Conservation (phyloP, 2,888 invertebrate species). For the Priapulus caudatus region DNA sequence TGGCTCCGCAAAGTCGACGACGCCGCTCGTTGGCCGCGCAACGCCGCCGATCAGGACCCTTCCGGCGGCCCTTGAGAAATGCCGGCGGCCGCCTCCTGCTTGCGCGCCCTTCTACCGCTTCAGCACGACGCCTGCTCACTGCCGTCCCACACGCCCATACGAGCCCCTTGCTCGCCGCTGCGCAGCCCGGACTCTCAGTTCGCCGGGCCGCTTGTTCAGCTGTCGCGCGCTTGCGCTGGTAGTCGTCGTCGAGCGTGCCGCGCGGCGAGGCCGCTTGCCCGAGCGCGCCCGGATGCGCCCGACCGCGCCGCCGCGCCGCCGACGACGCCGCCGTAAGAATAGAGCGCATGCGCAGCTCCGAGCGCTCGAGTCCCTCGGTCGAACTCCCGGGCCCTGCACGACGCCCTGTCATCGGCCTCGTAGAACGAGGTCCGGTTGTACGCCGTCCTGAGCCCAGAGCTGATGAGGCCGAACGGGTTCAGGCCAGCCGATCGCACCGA, state of each 20-base stretch:
- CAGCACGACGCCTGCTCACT: conserved; percentile 89
- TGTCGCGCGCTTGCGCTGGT: conserved; percentile 86
- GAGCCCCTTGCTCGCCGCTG: conserved; percentile 81
- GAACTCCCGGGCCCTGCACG: conserved; percentile 98
- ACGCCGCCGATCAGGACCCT: conserved; percentile 91
- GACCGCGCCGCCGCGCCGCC: conserved; percentile 87
- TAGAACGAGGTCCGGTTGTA: no score
- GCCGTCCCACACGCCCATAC: conserved; percentile 90
- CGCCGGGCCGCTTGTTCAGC: conserved; percentile 71
- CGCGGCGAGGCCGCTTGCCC: no score
- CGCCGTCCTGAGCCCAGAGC: conserved; percentile 89
- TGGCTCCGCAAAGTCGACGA: conserved; percentile 99
- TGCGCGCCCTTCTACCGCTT: conserved; percentile 90
- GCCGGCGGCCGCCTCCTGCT: conserved; percentile 79
- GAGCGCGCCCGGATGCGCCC: conserved; percentile 51
- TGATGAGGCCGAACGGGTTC: conserved; percentile 90
- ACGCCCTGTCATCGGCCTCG: conserved; percentile 91
- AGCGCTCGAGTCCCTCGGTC: conserved; percentile 91
- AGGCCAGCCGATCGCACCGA: conserved; percentile 88
- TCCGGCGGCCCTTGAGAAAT: conserved; percentile 86
- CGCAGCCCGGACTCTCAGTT: conserved; percentile 83
- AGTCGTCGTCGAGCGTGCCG: conserved; percentile 91
- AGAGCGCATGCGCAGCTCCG: no score
- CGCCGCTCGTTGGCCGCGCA: conserved; percentile 80
- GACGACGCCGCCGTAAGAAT: conserved; percentile 91